A percentile compares a stretch with the other conserved stretches of the same genome.
Evolutionary conservation across 2,113 vertebrate genomes (phyloP).

Genomic region (Trogon surrucura): DNA sequence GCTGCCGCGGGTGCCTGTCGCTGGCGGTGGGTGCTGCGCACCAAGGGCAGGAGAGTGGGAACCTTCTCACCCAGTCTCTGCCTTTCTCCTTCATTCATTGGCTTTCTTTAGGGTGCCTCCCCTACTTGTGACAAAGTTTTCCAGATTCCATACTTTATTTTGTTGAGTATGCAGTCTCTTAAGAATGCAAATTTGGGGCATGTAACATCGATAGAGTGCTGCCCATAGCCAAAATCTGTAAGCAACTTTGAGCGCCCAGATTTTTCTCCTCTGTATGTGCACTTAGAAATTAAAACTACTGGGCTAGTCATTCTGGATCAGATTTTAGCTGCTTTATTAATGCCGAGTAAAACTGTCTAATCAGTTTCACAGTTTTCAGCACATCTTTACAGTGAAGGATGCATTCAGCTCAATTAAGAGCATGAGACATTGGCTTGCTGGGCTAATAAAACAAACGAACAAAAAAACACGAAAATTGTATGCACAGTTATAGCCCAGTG

Average conservation of each 20-base stretch:
- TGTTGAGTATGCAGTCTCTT: background rate
- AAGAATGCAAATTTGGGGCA: background rate
- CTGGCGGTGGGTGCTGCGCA: rapidly evolving
- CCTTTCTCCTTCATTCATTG: background rate
- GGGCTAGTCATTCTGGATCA: background rate
- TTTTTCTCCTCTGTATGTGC: background rate
- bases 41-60: background rate
- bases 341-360: background rate
- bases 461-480: background rate
- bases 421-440: background rate
- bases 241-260: background rate
- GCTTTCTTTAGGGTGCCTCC: background rate
- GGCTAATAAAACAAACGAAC: background rate
- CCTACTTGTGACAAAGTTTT: background rate
- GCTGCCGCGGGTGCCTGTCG: rapidly evolving
- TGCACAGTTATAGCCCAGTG: background rate
- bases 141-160: background rate
- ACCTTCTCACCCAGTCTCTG: background rate
- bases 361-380: background rate
- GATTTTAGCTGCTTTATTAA: background rate
- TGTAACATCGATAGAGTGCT: background rate
- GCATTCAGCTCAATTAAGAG: background rate
- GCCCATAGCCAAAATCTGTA: background rate
- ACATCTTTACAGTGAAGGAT: background rate
- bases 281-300: background rate